These are phyloP conservation scores for Neogobius melanostomus DNA, from an alignment of 2,113 vertebrate species.

Conservation along the genomic window DNA sequence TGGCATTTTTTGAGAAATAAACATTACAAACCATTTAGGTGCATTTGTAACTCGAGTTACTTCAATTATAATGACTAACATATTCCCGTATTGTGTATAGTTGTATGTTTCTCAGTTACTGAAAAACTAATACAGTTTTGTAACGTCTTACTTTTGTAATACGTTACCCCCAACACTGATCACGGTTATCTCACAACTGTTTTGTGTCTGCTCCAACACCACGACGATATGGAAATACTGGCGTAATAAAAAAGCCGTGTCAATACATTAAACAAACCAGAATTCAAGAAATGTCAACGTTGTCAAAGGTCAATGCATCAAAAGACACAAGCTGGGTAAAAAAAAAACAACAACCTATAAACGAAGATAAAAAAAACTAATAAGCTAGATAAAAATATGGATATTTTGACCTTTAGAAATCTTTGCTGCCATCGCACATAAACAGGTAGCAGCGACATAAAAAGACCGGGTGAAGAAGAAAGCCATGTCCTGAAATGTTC, in stretches of 20 bases:
- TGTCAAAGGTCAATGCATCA: neutral
- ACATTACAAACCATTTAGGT: no score
- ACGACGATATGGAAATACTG: neutral
- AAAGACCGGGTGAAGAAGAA: conserved; percentile 16
- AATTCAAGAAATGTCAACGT: conserved; percentile 1
- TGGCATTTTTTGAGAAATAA: no score
- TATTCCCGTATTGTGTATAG: no score
- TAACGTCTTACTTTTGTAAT: no score
- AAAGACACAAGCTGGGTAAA: neutral
- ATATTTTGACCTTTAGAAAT: conserved; percentile 22
- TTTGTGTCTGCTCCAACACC: no score
- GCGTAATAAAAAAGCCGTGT: conserved; percentile 7
- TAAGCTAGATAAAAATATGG: neutral
- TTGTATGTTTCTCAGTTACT: no score
- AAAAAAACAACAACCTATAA: neutral
- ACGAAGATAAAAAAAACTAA: neutral
- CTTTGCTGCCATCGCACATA: conserved; percentile 34
- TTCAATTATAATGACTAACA: no score
- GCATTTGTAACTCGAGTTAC: no score
- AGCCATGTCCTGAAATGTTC: conserved; percentile 25
- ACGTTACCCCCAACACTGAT: no score
- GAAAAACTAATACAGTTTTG: no score
- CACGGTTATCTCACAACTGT: no score
- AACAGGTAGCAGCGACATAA: conserved; percentile 33
- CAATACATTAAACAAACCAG: neutral